A percentile compares a stretch with the other conserved stretches of the same genome.
Evolutionary conservation across 1,140 invertebrate species (phyloP).

Genomic region (Plodia interpunctella): DNA sequence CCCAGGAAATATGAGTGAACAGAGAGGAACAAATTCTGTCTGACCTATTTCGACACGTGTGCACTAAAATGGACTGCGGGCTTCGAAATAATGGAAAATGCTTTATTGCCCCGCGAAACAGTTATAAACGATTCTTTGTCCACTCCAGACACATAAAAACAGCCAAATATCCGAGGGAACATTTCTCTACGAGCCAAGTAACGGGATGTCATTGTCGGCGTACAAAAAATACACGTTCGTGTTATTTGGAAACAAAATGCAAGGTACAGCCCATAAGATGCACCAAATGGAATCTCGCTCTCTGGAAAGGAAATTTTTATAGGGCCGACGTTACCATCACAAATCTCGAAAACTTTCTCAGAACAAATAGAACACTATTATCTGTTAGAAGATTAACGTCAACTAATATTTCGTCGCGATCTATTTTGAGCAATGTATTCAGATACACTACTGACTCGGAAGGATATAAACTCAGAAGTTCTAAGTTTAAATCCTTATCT

Average conservation of each 20-base stretch:
- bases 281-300: not conserved
- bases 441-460: too few species aligned
- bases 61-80: conserved; percentile 21
- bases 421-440: too few species aligned
- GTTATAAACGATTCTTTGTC: conserved; percentile 55
- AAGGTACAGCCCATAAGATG: not conserved
- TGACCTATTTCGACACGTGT: conserved; percentile 52
- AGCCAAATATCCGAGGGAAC: conserved; percentile 38
- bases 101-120: conserved; percentile 40
- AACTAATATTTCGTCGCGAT: too few species aligned
- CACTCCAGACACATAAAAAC: conserved; percentile 57
- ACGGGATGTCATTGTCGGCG: conserved; percentile 19
- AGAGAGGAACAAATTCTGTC: conserved; percentile 3
- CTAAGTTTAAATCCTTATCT: too few species aligned
- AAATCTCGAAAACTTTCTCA: too few species aligned
- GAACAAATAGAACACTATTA: too few species aligned
- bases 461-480: too few species aligned
- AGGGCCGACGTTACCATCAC: not conserved
- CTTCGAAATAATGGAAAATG: conserved; percentile 35
- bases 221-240: not conserved
- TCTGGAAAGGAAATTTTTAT: not conserved
- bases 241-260: not conserved
- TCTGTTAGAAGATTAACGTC: too few species aligned
- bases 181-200: conserved; percentile 40
- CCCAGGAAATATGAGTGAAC: not conserved